These are phyloP conservation scores for Dinothrombium tinctorium DNA, from an alignment of 1,140 invertebrate genomes.

Conservation along the genomic window DNA sequence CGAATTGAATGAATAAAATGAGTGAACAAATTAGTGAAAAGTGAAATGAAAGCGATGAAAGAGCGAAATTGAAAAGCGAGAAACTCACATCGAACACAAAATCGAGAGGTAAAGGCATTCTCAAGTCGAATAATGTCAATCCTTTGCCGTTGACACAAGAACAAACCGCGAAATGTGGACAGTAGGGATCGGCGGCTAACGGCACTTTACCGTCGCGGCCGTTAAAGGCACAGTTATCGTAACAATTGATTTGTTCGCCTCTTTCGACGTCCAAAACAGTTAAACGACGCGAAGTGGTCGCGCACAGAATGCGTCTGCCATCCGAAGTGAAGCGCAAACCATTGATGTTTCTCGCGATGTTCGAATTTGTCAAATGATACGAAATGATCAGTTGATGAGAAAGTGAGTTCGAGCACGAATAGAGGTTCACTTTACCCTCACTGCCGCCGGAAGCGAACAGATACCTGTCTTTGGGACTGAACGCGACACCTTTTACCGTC, in stretches of 20 bases:
- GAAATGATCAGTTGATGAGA: conserved; percentile 19
- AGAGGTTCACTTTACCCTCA: conserved; percentile 29
- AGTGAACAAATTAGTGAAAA: no score
- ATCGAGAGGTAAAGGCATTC: conserved; percentile 27
- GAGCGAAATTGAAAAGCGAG: neutral
- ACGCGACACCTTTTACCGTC: conserved; percentile 26
- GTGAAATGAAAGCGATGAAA: no score
- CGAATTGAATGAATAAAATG: no score
- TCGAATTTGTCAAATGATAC: no score
- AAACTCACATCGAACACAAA: conserved; percentile 27
- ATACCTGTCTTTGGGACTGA: conserved; percentile 27
- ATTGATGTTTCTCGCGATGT: conserved; percentile 22
- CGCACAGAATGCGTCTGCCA: conserved; percentile 25
- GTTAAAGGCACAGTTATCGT: conserved; percentile 27
- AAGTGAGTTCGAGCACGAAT: conserved; percentile 22
- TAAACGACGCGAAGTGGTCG: conserved; percentile 25
- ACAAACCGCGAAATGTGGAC: conserved; percentile 26
- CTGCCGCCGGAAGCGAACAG: conserved; percentile 28
- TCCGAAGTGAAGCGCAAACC: conserved; percentile 27
- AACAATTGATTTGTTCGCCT: conserved; percentile 25
- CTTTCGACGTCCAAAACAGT: conserved; percentile 27
- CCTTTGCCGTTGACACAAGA: conserved; percentile 27
- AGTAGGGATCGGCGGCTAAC: conserved; percentile 26
- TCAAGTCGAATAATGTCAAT: conserved; percentile 26
- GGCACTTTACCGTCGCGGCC: conserved; percentile 25